A percentile compares a stretch with the other conserved stretches of the same genome.
Evolutionary conservation across 2,113 vertebrate species (phyloP).

Genomic region (Rynchops niger): DNA sequence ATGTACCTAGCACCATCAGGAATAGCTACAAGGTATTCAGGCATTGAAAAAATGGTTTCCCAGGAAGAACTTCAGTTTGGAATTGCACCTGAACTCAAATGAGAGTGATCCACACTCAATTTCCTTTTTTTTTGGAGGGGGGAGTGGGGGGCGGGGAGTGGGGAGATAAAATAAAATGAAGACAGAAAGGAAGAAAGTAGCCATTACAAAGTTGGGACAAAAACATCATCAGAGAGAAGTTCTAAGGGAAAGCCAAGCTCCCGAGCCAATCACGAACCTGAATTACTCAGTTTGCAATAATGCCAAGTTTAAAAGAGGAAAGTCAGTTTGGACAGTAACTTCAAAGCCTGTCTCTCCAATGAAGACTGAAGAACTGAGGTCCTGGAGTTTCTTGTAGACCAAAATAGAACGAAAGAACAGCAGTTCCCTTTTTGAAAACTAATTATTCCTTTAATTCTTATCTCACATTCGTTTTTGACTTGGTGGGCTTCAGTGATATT

Average conservation of each 20-base stretch:
- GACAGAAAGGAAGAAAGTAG: neutral
- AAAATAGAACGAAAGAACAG: neutral
- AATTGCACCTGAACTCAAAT: slow-evolving; percentile 19
- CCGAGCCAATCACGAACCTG: neutral
- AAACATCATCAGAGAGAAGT: neutral
- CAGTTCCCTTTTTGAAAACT: neutral
- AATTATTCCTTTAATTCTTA: neutral
- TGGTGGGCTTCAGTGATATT: neutral
- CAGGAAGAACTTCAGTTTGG: neutral
- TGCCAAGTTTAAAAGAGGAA: neutral
- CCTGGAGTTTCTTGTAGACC: neutral
- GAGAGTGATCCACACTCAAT: neutral
- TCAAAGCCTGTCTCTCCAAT: neutral
- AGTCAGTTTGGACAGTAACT: neutral
- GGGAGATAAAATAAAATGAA: neutral
- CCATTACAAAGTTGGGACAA: neutral
- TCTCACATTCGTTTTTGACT: neutral
- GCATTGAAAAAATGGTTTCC: slow-evolving; percentile 1
- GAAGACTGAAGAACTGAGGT: neutral
- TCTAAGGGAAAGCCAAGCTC: neutral
- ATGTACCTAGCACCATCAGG: neutral
- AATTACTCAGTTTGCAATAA: neutral
- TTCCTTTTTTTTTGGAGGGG: neutral
- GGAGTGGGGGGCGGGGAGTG: neutral
- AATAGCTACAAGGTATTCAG: neutral